phyloP scores from a whole-genome alignment of 2,888 invertebrate species.

The Melanchra persicariae region DNA sequence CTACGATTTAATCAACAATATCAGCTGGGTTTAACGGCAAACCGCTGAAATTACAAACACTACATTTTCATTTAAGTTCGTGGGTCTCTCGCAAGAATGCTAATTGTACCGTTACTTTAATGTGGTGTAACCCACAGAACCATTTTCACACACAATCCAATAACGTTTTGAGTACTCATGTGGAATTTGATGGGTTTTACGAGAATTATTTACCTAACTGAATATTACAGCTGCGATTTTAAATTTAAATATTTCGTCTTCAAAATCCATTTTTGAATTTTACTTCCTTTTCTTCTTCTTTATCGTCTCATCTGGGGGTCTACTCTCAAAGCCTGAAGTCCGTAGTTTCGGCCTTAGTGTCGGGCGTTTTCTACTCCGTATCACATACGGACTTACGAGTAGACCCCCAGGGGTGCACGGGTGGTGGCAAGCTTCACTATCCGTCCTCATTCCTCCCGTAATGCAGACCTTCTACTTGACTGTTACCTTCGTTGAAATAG shows the following conservation, averaged over 20 bases:
- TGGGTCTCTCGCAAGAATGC: slow-evolving; percentile 48
- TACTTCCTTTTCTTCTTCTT: too few relatives aligned
- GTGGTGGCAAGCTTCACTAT: not conserved
- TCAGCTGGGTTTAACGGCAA: slow-evolving; percentile 34
- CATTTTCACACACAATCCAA: slow-evolving; percentile 39
- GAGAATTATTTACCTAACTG: slow-evolving; percentile 2
- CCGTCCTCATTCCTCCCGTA: too few relatives aligned
- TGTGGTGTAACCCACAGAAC: slow-evolving; percentile 13
- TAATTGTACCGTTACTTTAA: slow-evolving; percentile 35
- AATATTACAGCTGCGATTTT: not conserved
- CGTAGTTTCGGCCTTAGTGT: too few relatives aligned
- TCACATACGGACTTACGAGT: too few relatives aligned
- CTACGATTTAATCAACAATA: slow-evolving; percentile 43
- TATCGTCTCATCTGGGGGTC: too few relatives aligned
- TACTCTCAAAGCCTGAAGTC: too few relatives aligned
- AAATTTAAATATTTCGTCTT: not conserved
- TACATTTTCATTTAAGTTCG: slow-evolving; percentile 49
- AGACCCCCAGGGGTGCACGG: too few relatives aligned
- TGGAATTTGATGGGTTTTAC: not conserved
- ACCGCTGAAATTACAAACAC: slow-evolving; percentile 56
- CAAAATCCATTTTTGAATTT: too few relatives aligned
- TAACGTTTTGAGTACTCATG: slow-evolving; percentile 28
- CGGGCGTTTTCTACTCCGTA: too few relatives aligned
- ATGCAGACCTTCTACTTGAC: not conserved
- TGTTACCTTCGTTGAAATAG: not conserved